Conservation (phyloP, 2,113 vertebrate genomes). For the Sorex araneus region DNA sequence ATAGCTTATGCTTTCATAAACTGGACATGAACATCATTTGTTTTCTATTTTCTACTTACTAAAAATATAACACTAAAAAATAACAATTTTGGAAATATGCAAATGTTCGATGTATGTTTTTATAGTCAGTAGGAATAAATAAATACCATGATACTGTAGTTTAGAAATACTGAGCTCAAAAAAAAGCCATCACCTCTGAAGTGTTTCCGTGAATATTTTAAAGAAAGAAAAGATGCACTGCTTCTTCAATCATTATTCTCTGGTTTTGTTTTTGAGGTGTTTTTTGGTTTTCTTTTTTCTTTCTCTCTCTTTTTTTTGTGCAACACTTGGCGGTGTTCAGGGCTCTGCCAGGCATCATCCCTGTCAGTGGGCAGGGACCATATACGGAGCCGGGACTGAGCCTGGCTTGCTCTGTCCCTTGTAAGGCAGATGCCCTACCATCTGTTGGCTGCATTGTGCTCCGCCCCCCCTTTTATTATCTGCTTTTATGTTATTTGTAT, state of each 20-base stretch:
- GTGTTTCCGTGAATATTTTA: slow-evolving; percentile 7
- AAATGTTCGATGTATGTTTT: background rate
- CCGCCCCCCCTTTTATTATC: background rate
- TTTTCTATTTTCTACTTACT: slow-evolving; percentile 55
- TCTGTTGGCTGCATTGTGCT: too few relatives aligned
- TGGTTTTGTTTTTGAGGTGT: background rate
- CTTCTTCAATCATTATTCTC: slow-evolving; percentile 33
- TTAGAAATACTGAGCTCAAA: slow-evolving; percentile 52
- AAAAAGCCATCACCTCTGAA: slow-evolving; percentile 53
- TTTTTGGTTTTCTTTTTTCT: too few relatives aligned
- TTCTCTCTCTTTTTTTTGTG: too few relatives aligned
- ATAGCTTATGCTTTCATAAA: slow-evolving; percentile 57
- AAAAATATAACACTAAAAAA: slow-evolving; percentile 63
- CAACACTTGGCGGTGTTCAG: too few relatives aligned
- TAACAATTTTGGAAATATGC: slow-evolving; percentile 48
- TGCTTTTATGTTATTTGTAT: slow-evolving; percentile 37
- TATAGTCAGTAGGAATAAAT: background rate
- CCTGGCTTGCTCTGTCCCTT: too few relatives aligned
- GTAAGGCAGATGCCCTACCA: too few relatives aligned
- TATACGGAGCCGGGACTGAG: too few relatives aligned
- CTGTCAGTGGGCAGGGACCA: too few relatives aligned
- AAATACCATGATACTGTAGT: background rate
- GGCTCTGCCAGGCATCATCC: too few relatives aligned
- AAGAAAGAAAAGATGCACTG: slow-evolving; percentile 30
- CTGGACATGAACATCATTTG: slow-evolving; percentile 56